These are phyloP conservation scores for Myotis lucifugus DNA, from an alignment of 2,113 vertebrate species.

Conservation along the genomic window DNA sequence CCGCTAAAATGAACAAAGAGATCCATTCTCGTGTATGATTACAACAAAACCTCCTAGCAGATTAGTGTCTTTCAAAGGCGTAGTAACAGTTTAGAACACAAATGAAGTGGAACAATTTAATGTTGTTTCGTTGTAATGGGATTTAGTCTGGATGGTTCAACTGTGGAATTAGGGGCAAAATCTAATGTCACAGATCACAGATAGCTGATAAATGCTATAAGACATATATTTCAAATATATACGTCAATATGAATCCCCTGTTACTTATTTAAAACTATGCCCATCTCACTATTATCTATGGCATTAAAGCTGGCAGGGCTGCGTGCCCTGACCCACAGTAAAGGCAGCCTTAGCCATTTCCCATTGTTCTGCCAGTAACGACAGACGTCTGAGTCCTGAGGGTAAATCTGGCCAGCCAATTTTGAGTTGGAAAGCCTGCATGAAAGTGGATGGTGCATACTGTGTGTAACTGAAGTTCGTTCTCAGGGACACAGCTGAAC, in stretches of 20 bases:
- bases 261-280: slow-evolving; percentile 9
- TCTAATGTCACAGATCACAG: background rate
- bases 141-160: background rate
- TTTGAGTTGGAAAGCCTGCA: background rate
- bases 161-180: background rate
- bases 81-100: background rate
- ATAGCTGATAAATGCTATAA: background rate
- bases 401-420: background rate
- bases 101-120: background rate
- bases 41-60: background rate
- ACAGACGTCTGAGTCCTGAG: background rate
- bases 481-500: background rate
- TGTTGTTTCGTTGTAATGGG: background rate
- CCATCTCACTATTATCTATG: background rate
- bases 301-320: background rate
- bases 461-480: background rate
- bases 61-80: background rate
- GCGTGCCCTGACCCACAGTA: background rate
- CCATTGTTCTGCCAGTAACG: background rate
- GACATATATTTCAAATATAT: background rate
- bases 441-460: background rate
- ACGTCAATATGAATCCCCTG: background rate
- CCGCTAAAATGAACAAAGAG: background rate
- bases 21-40: background rate
- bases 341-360: background rate